These are phyloP conservation scores for Aphis craccivora DNA, from an alignment of 1,140 invertebrate species.

Conservation along the genomic window DNA sequence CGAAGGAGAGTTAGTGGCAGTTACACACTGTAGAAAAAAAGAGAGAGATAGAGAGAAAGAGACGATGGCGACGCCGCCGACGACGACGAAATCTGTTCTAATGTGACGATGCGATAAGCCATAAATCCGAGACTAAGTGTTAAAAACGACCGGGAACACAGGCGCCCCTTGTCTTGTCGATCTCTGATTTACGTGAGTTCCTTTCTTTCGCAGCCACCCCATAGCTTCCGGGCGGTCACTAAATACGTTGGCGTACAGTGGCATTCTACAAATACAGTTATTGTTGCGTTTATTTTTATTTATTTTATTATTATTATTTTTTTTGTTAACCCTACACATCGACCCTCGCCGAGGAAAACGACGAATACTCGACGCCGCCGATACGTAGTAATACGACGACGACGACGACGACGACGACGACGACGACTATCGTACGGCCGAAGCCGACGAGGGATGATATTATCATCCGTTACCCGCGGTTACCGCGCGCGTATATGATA, in stretches of 20 bases:
- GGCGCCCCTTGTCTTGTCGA: slow-evolving; percentile 57
- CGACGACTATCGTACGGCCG: no score
- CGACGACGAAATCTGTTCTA: slow-evolving; percentile 26
- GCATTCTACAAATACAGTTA: neutral
- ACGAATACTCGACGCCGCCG: neutral
- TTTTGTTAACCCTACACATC: neutral
- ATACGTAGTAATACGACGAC: no score
- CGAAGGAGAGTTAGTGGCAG: neutral
- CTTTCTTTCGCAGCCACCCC: neutral
- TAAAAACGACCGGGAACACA: slow-evolving; percentile 55
- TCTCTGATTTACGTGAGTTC: slow-evolving; percentile 55
- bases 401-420: no score
- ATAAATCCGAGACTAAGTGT: slow-evolving; percentile 56
- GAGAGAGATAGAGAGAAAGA: neutral
- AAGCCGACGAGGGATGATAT: neutral
- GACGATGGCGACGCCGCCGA: neutral
- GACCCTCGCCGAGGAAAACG: neutral
- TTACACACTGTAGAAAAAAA: neutral
- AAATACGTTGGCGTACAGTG: neutral
- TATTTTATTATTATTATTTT: slow-evolving; percentile 3
- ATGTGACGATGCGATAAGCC: slow-evolving; percentile 53
- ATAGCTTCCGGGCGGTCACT: slow-evolving; percentile 29
- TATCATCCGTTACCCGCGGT: neutral
- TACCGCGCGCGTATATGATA: neutral
- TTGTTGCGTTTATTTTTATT: neutral